Conservation (phyloP, 2,113 vertebrate species). For the Cololabis saira region DNA sequence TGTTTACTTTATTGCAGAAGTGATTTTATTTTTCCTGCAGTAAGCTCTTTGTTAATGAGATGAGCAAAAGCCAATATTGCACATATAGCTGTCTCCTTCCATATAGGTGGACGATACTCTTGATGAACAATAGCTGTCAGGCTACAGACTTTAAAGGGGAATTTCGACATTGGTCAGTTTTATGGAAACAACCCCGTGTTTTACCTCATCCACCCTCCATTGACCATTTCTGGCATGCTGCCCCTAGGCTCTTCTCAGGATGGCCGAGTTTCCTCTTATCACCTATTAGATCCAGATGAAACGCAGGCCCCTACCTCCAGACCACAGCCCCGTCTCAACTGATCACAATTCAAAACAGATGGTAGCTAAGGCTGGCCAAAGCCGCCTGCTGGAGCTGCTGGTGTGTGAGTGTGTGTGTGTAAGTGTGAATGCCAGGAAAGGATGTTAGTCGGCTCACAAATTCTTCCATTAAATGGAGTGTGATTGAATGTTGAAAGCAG, state of each 20-base stretch:
- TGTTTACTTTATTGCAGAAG: slow-evolving; percentile 28
- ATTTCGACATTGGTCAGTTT: not conserved
- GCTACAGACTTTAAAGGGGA: not conserved
- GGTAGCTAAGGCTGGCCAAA: slow-evolving; percentile 38
- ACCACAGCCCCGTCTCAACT: slow-evolving; percentile 46
- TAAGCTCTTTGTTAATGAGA: slow-evolving; percentile 56
- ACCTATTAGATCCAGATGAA: slow-evolving; percentile 77
- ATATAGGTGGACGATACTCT: slow-evolving; percentile 1
- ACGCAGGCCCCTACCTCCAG: slow-evolving; percentile 32
- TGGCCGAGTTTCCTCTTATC: slow-evolving; percentile 71
- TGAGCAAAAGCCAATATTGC: slow-evolving; percentile 26
- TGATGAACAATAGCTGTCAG: slow-evolving; percentile 9
- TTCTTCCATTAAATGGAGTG: slow-evolving; percentile 51
- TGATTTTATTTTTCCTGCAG: slow-evolving; percentile 36
- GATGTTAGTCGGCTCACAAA: slow-evolving; percentile 39
- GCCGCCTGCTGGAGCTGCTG: slow-evolving; percentile 7
- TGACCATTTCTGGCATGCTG: slow-evolving; percentile 37
- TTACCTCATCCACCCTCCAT: slow-evolving; percentile 12
- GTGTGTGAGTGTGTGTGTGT: not conserved
- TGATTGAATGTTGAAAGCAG: slow-evolving; percentile 38
- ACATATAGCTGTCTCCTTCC: slow-evolving; percentile 17
- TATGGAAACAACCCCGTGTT: slow-evolving; percentile 30
- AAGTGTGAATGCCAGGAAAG: slow-evolving; percentile 7
- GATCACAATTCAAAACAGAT: slow-evolving; percentile 73
- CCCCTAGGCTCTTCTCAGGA: slow-evolving; percentile 53